Evolutionary conservation across 1,140 invertebrate genomes (phyloP), one percentile per base, ranked within the genome.

Genomic region (Drosophila kanapiae): DNA sequence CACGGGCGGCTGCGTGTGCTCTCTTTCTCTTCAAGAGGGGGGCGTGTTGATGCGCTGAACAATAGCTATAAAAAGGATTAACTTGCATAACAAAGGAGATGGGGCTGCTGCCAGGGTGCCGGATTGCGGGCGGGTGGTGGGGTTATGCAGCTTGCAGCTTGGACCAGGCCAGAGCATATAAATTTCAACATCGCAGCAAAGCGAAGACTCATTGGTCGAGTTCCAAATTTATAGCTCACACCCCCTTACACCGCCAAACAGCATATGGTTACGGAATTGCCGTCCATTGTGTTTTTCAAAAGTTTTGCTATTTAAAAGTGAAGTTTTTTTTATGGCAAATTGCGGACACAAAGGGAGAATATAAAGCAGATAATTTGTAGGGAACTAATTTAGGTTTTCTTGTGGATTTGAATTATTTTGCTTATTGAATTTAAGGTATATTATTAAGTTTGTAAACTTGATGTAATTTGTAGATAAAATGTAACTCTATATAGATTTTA

Each of bases 11-110:
- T 49, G 56, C 58, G 77, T 64, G 54, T 45, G 45, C 16, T 35
- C 33, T 37, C 33, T 33, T 13, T n/a, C 49, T 6, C 16, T 37
- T 56, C 54, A 57, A 65, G 42, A 42, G 82, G 56, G 53, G 61
- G 75, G 58, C 75, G 83, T 82, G 86, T 87, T 87, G 83, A 87
- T 88, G 83, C 72, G 84, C 84, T 77, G 84, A 87, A 87, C 83
- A 87, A 87, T 87, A 78, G 84, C 84, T 83, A 87, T 87, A 87
- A 87, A 87, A 87, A 87, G 83, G 83, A 87, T 87, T 87, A 87
- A 88, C 84, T 87, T 88, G 84, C 84, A 88, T 88, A 87, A 88
- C 84, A 87, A 88, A 87, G 54, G 67, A 59, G 69, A 49, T 60
- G 51, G 33, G 38, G 38, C 14, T 40, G 13, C 38, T 14, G 59